Base-by-base conservation (phyloP, 37 sponge, comb jelly and placozoan genomes). In the Aphrocallistes beatrix region DNA sequence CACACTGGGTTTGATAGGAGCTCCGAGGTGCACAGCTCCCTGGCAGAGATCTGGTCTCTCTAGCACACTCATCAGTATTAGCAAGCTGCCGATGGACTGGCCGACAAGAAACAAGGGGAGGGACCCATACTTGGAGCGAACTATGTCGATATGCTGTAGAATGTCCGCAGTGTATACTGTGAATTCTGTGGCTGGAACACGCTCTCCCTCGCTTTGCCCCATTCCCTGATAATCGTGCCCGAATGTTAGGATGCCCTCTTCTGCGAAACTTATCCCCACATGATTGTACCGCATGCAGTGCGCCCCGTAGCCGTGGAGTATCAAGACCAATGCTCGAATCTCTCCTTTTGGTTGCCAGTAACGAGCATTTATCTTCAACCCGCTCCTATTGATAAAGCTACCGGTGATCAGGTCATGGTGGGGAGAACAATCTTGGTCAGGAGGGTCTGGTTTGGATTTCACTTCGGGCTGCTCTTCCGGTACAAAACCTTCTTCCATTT, bases 201-300 rank as follows among this genome's bases (percentile, higher is more conserved):
- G 75, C n/a, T 60, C 75, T 60, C 75, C 75, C 75, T 60, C 75
- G 34, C 75, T 60, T 30, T 60, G 28, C 3, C 75, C 75, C 75
- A 60, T 60, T 30, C 75, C 75, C 75, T 60, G 75, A 30, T 60
- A 60, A 60, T 60, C 75, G n/a, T 60, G 75, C n/a, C 17, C 75
- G 34, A 60, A 60, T 3, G 32, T 32, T 8, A 60, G 3, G 8
- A 60, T 60, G 10, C 75, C 75, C 10, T 60, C 17, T 60, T 60
- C 75, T 60, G 75, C 75, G 32, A 60, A 60, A 60, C 75, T 60
- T 60, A 30, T 60, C 75, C 28, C 75, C n/a, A 60, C 75, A 25
- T 60, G 6, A 60, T 60, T 30, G n/a, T 60, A 60, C 21, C 75
- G 75, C 75, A 60, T 60, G n/a, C 75, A 60, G 75, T 60, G 75